These are phyloP conservation scores for Myotis lucifugus DNA, from an alignment of 2,113 vertebrate genomes.

Conservation along the genomic window DNA sequence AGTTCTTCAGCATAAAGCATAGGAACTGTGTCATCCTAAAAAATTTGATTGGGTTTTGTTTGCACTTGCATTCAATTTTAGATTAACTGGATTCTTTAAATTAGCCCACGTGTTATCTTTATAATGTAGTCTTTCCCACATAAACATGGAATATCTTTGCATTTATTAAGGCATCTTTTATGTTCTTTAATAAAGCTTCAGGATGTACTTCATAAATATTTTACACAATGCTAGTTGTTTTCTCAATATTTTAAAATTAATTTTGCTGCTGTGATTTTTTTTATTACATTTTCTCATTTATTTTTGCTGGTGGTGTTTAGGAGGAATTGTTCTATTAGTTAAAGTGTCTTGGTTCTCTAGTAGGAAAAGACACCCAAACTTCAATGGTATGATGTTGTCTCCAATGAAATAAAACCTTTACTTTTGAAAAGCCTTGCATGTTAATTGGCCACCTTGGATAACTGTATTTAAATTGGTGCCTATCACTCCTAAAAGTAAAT, in stretches of 20 bases:
- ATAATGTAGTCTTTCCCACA: background rate
- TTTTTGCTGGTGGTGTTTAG: slow-evolving; percentile 12
- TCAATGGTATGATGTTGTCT: background rate
- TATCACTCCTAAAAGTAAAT: background rate
- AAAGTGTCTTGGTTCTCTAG: background rate
- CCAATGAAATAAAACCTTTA: background rate
- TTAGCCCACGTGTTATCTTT: slow-evolving; percentile 52
- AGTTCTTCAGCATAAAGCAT: slow-evolving; percentile 8
- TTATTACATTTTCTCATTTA: slow-evolving; percentile 40
- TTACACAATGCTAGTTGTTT: slow-evolving; percentile 34
- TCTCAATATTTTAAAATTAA: slow-evolving; percentile 58
- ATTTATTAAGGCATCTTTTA: slow-evolving; percentile 58
- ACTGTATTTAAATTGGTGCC: background rate
- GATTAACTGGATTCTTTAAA: slow-evolving; percentile 36
- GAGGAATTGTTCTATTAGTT: background rate
- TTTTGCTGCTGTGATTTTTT: slow-evolving; percentile 15
- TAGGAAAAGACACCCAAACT: background rate
- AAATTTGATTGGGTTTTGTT: background rate
- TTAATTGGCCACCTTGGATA: background rate
- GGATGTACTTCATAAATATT: slow-evolving; percentile 57
- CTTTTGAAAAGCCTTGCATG: background rate
- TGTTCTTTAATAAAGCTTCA: slow-evolving; percentile 64
- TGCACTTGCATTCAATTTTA: slow-evolving; percentile 42
- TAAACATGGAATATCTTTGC: slow-evolving; percentile 59
- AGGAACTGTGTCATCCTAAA: background rate